Percentiles rank a stretch among this genome's conserved stretches.
Conservation (phyloP, 2,113 vertebrate species). For the Nibea coibor region DNA sequence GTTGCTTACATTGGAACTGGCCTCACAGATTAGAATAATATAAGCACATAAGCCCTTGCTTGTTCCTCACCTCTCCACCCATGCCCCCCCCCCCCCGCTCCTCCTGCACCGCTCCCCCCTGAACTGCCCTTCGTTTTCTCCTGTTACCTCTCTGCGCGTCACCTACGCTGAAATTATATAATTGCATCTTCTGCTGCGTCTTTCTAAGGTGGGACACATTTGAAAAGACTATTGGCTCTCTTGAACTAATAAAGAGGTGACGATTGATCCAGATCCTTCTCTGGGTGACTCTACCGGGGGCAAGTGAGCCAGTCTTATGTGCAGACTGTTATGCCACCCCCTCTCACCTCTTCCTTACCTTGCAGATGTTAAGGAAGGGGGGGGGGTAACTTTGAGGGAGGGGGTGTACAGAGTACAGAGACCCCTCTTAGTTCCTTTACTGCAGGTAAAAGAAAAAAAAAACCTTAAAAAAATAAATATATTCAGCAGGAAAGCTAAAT, state of each 20-base stretch:
- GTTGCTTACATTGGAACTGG: slow-evolving; percentile 83
- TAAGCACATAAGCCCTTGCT: slow-evolving; percentile 76
- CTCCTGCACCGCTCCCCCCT: slow-evolving; percentile 15
- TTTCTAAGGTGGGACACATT: slow-evolving; percentile 11
- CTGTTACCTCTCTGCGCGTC: slow-evolving; percentile 17
- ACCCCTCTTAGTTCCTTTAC: slow-evolving; percentile 75
- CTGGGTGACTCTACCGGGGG: slow-evolving; percentile 1
- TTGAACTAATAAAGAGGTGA: background rate
- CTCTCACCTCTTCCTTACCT: slow-evolving; percentile 25
- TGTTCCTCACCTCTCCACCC: slow-evolving; percentile 70
- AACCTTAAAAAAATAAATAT: slow-evolving; percentile 61
- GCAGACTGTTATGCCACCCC: slow-evolving; percentile 17
- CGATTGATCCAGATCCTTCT: slow-evolving; percentile 10
- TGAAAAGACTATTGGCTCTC: slow-evolving; percentile 6
- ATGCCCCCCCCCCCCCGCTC: slow-evolving; percentile 16
- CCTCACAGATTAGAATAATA: slow-evolving; percentile 86
- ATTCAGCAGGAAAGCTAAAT: slow-evolving; percentile 68
- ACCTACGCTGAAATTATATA: slow-evolving; percentile 10
- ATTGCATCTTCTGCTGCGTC: slow-evolving; percentile 30
- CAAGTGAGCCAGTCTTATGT: slow-evolving; percentile 6
- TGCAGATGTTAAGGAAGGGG: slow-evolving; percentile 64
- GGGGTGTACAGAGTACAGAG: slow-evolving; percentile 76
- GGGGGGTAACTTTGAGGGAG: slow-evolving; percentile 37
- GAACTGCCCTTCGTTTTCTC: slow-evolving; percentile 4
- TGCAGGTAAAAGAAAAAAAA: slow-evolving; percentile 48